phyloP scores from a whole-genome alignment of 2,113 vertebrate species.

The Eolophus roseicapilla region DNA sequence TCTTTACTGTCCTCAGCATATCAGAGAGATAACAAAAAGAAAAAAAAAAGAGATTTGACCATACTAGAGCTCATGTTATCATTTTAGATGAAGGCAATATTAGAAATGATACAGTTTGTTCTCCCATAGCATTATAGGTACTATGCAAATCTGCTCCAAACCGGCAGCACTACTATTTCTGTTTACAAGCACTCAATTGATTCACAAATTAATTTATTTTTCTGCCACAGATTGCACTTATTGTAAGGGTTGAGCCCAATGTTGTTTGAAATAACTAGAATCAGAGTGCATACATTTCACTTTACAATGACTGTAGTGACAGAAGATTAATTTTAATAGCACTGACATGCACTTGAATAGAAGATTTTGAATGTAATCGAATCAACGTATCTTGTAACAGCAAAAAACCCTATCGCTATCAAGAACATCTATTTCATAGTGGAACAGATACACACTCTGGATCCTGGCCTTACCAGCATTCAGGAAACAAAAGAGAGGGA shows the following conservation, averaged over 20 bases:
- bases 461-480: not conserved
- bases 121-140: not conserved
- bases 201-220: conserved; percentile 5
- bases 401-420: not conserved
- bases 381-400: not conserved
- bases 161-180: not conserved
- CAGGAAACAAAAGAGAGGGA: not conserved
- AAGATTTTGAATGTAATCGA: not conserved
- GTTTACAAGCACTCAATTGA: not conserved
- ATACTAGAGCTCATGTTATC: not conserved
- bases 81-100: not conserved
- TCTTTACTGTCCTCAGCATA: not conserved
- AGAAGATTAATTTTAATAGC: conserved; percentile 18
- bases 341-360: not conserved
- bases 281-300: not conserved
- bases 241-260: not conserved
- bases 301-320: not conserved
- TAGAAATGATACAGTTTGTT: not conserved
- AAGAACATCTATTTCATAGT: not conserved
- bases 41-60: not conserved
- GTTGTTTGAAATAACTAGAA: conserved; percentile 6
- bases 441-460: not conserved
- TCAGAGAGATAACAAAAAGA: not conserved
- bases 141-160: not conserved
- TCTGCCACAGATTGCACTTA: not conserved